Evolutionary conservation across 2,113 vertebrate genomes (phyloP).

Genomic region (Zeus faber): DNA sequence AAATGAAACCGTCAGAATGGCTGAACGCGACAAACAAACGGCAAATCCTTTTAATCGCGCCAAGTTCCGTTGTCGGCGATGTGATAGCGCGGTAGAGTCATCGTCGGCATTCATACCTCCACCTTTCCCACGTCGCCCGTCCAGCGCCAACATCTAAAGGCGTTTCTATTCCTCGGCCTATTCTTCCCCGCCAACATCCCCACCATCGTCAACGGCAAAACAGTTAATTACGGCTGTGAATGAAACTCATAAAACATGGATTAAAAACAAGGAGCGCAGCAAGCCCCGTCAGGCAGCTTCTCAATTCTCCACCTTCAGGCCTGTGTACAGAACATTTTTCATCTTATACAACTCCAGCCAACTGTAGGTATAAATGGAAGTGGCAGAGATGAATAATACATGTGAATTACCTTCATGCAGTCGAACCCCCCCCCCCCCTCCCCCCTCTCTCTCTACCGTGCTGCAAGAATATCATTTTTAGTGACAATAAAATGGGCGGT

Average conservation of each 20-base stretch:
- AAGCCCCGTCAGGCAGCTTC: neutral
- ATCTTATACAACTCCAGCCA: conserved; percentile 41
- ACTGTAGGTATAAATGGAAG: conserved; percentile 57
- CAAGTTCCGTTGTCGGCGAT: no score
- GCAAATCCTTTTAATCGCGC: no score
- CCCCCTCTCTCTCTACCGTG: conserved; percentile 9
- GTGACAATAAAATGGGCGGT: conserved; percentile 55
- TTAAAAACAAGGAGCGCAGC: conserved; percentile 23
- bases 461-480: conserved; percentile 61
- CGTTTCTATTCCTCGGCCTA: no score
- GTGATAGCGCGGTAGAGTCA: no score
- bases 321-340: conserved; percentile 15
- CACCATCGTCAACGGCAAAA: neutral
- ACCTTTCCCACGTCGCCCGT: no score
- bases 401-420: conserved; percentile 55
- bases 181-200: neutral
- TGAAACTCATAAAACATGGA: conserved; percentile 29
- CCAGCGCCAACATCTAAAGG: no score
- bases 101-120: no score
- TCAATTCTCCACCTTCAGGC: conserved; percentile 7
- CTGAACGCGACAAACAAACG: no score
- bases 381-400: conserved; percentile 67
- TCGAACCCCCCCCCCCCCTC: conserved; percentile 18
- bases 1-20: no score
- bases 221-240: neutral